These are phyloP conservation scores for Mesodorylaimus sp. DNA, from an alignment of 2,888 invertebrate species.

Conservation along the genomic window DNA sequence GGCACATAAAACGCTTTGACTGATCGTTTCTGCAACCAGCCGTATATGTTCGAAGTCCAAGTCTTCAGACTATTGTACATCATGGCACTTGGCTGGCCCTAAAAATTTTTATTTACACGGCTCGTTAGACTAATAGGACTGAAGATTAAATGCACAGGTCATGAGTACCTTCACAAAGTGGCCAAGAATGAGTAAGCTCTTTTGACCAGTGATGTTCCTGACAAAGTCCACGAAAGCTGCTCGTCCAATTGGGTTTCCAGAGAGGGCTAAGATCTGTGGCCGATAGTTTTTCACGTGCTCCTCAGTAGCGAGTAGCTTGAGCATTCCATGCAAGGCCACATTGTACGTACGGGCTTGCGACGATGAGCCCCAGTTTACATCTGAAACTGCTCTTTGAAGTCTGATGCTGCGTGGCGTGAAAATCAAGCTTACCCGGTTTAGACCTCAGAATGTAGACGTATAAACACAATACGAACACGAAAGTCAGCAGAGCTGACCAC, in stretches of 20 bases:
- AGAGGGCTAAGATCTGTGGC: constrained; percentile 19
- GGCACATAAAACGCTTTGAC: constrained; percentile 73
- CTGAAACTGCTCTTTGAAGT: constrained; percentile 12
- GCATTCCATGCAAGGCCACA: constrained; percentile 36
- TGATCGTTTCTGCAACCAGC: constrained; percentile 59
- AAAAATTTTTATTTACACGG: no score
- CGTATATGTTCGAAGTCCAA: constrained; percentile 26
- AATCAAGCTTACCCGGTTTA: constrained; percentile 59
- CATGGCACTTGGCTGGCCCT: neutral
- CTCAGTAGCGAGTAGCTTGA: constrained; percentile 65
- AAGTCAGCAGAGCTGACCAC: constrained; percentile 57
- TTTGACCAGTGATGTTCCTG: constrained; percentile 42
- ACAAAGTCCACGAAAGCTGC: constrained; percentile 21
- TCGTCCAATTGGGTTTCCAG: constrained; percentile 20
- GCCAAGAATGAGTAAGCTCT: constrained; percentile 71
- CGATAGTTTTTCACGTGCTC: constrained; percentile 57
- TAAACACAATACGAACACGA: constrained; percentile 42
- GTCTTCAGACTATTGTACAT: neutral
- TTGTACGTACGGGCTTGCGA: constrained; percentile 32
- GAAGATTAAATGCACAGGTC: no score
- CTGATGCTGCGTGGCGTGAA: no score
- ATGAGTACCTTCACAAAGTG: constrained; percentile 54
- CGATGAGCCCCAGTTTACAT: constrained; percentile 11
- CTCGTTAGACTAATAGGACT: no score
- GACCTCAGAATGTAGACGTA: constrained; percentile 79